Evolutionary conservation across 2,113 vertebrate genomes (phyloP).

Genomic region (Nothobranchius furzeri): DNA sequence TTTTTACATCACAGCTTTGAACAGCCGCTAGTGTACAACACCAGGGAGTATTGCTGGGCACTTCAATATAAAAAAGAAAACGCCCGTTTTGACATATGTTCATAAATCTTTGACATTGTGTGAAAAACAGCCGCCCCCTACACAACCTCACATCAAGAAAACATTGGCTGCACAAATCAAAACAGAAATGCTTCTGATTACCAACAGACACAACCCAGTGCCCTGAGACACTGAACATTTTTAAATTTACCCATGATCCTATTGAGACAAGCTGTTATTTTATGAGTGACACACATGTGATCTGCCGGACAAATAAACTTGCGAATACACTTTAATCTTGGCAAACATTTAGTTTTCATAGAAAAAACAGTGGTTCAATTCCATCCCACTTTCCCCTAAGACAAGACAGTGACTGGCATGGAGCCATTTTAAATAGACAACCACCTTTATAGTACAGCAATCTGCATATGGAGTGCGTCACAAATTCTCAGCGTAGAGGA

Average conservation of each 20-base stretch:
- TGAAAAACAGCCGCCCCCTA: constrained; percentile 12
- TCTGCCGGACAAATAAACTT: constrained; percentile 2
- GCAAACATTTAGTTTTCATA: constrained; percentile 7
- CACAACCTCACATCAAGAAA: background rate
- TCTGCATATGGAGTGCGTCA: constrained; percentile 28
- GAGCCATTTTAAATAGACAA: background rate
- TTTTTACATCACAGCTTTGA: constrained; percentile 25
- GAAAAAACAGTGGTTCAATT: constrained; percentile 3
- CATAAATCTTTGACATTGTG: constrained; percentile 6
- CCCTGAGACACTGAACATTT: constrained; percentile 48
- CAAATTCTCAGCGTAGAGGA: constrained; percentile 7
- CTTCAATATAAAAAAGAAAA: background rate
- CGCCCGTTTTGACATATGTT: constrained; percentile 3
- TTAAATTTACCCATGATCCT: constrained; percentile 23
- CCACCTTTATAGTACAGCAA: background rate
- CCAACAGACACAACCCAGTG: constrained; percentile 34
- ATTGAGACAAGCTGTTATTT: constrained; percentile 18
- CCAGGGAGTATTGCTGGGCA: background rate
- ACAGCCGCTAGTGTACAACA: constrained; percentile 11
- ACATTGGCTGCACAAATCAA: background rate
- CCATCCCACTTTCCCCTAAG: constrained; percentile 1
- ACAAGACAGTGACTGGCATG: background rate
- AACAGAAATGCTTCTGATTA: constrained; percentile 10
- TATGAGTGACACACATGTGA: constrained; percentile 23
- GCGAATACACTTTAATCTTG: constrained; percentile 4